Conservation (phyloP, 2,113 vertebrate species). For the Megaceryle torquata region DNA sequence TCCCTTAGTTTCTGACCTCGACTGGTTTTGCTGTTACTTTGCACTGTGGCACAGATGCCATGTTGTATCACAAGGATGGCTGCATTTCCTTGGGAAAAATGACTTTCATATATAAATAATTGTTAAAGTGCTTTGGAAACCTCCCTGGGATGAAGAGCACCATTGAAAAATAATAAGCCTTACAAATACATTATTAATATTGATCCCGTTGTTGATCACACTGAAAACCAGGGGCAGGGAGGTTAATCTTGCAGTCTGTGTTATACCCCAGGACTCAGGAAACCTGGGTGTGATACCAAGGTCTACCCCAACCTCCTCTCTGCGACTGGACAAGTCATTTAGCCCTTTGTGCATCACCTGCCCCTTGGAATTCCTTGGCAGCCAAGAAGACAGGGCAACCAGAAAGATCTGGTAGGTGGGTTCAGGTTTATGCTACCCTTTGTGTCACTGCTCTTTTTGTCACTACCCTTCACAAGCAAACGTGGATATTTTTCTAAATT, state of each 20-base stretch:
- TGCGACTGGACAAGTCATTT: background rate
- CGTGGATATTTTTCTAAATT: background rate
- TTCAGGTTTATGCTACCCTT: background rate
- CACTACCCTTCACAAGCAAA: background rate
- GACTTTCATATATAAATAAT: constrained; percentile 54
- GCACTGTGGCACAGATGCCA: constrained; percentile 19
- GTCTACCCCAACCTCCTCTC: accelerated
- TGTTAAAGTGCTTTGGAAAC: constrained; percentile 41
- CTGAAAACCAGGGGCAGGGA: background rate
- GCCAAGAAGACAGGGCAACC: background rate
- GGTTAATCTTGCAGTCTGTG: background rate
- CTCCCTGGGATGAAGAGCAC: background rate
- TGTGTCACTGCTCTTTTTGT: background rate
- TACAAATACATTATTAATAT: constrained; percentile 37
- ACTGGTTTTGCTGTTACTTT: background rate
- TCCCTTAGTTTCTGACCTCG: background rate
- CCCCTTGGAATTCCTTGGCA: background rate
- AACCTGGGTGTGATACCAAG: background rate
- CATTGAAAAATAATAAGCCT: constrained; percentile 43
- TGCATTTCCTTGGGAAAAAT: constrained; percentile 37
- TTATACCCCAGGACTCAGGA: background rate
- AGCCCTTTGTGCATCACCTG: background rate
- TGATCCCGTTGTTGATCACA: background rate
- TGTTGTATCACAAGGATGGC: constrained; percentile 44
- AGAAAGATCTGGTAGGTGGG: background rate